Conservation (phyloP, 2,113 vertebrate genomes). For the Propithecus coquereli region DNA sequence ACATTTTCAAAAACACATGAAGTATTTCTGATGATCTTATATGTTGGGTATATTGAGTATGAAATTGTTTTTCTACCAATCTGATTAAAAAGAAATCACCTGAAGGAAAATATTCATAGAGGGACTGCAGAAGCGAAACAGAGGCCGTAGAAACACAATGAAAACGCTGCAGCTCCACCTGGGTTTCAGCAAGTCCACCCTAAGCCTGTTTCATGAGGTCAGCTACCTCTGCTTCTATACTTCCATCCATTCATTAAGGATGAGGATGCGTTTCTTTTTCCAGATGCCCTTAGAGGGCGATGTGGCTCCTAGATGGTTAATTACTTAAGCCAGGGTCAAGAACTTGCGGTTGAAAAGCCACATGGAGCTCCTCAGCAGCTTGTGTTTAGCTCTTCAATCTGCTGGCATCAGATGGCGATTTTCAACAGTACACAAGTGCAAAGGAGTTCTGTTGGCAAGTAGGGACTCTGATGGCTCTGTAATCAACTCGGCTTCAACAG, state of each 20-base stretch:
- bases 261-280: slow-evolving; percentile 46
- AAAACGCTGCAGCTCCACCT: background rate
- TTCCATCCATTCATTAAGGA: slow-evolving; percentile 30
- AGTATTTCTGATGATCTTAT: slow-evolving; percentile 20
- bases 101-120: background rate
- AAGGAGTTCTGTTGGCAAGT: slow-evolving; percentile 57
- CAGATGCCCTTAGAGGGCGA: slow-evolving; percentile 28
- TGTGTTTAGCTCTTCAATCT: slow-evolving; percentile 71
- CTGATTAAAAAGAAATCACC: slow-evolving; percentile 44
- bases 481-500: slow-evolving; percentile 66
- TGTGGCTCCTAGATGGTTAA: slow-evolving; percentile 63
- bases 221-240: background rate
- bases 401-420: slow-evolving; percentile 69
- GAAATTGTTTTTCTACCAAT: slow-evolving; percentile 16
- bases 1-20: slow-evolving; percentile 49
- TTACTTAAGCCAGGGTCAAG: slow-evolving; percentile 71
- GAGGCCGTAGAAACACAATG: background rate
- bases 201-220: slow-evolving; percentile 13
- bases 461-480: slow-evolving; percentile 58
- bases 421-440: slow-evolving; percentile 66
- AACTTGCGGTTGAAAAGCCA: slow-evolving; percentile 57
- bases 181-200: background rate
- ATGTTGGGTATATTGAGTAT: background rate
- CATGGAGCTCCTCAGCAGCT: slow-evolving; percentile 61
- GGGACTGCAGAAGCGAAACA: background rate